Conservation (phyloP, 2,113 vertebrate genomes). For the Felis chaus region DNA sequence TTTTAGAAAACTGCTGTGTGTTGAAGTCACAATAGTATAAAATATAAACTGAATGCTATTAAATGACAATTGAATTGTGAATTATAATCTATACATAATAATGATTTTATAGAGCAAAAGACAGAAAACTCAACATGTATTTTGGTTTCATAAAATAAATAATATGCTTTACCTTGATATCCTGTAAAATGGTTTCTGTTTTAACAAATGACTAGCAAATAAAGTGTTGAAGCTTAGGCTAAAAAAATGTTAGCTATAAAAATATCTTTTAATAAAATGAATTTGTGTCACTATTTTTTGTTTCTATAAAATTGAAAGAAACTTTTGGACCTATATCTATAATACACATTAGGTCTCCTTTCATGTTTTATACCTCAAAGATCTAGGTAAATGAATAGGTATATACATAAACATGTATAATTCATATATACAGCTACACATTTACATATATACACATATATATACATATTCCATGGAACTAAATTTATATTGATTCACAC, state of each 20-base stretch:
- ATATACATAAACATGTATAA: background rate
- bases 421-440: background rate
- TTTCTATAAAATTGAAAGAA: background rate
- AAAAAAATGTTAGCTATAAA: background rate
- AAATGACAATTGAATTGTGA: constrained; percentile 45
- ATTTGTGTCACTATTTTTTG: background rate
- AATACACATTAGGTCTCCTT: background rate
- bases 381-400: background rate
- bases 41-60: constrained; percentile 27
- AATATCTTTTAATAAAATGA: background rate
- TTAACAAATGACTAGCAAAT: background rate
- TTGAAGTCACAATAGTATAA: constrained; percentile 42
- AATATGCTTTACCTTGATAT: background rate
- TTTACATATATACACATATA: background rate
- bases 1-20: background rate
- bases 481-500: background rate
- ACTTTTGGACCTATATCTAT: background rate
- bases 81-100: background rate
- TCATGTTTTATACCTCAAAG: background rate
- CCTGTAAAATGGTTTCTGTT: background rate
- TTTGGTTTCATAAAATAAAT: constrained; percentile 29
- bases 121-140: background rate
- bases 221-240: background rate
- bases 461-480: background rate
- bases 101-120: background rate